A percentile compares a stretch with the other conserved stretches of the same genome.
These are phyloP conservation scores for Amblyornis subalaris DNA, from an alignment of 2,113 vertebrate genomes.

Conservation along the genomic window DNA sequence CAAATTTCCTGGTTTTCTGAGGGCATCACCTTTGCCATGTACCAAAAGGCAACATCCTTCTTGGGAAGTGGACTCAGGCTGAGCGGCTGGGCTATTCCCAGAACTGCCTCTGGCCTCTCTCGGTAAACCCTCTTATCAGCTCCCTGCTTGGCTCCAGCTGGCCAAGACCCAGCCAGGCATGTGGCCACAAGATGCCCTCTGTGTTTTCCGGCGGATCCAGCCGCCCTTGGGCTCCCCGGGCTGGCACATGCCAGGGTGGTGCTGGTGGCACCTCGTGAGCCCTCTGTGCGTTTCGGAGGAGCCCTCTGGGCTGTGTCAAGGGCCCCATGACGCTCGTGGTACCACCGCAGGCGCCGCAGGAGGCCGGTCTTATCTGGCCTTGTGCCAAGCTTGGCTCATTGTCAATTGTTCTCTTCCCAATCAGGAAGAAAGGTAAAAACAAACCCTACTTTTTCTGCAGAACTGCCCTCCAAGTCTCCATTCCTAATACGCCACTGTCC, in stretches of 20 bases:
- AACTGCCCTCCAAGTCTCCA: neutral
- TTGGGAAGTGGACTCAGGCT: rapidly evolving
- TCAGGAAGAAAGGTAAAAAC: neutral
- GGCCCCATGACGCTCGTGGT: rapidly evolving
- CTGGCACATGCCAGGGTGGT: neutral
- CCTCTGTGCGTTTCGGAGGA: neutral
- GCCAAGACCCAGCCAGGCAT: rapidly evolving
- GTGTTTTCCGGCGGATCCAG: rapidly evolving
- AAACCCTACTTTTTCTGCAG: neutral
- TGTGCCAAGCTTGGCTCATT: neutral
- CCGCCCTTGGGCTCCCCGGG: rapidly evolving
- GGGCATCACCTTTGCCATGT: neutral
- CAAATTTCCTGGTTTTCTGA: rapidly evolving
- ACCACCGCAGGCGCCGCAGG: rapidly evolving
- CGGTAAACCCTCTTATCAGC: neutral
- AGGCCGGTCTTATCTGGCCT: neutral
- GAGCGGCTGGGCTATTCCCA: neutral
- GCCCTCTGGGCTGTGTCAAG: neutral
- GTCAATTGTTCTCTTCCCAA: conserved; percentile 16
- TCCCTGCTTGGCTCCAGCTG: neutral
- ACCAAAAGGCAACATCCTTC: neutral
- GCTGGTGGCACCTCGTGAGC: neutral
- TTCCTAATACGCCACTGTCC: neutral
- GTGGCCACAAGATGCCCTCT: neutral
- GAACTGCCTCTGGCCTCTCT: neutral